Percentiles rank a stretch among this genome's conserved stretches.
These are phyloP conservation scores for Pantherophis guttatus DNA, from an alignment of 2,113 vertebrate species.

Conservation along the genomic window DNA sequence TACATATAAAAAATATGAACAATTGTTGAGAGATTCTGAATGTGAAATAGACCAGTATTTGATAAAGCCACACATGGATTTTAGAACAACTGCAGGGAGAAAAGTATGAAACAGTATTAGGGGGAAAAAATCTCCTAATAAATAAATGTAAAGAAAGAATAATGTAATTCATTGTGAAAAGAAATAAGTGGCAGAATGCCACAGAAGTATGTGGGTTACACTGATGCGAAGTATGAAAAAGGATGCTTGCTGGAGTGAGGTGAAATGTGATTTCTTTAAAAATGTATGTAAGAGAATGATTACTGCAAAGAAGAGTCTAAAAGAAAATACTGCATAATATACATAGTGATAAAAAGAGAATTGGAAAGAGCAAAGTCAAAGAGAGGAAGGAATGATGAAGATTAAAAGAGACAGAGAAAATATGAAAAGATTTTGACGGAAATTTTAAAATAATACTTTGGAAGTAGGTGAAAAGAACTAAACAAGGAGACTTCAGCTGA, in stretches of 20 bases:
- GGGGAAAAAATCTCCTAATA: background rate
- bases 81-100: background rate
- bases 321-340: background rate
- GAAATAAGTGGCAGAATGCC: background rate
- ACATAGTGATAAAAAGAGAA: background rate
- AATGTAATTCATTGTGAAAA: background rate
- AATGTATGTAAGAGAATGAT: background rate
- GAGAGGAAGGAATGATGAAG: background rate
- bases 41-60: background rate
- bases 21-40: background rate
- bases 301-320: background rate
- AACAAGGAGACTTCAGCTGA: background rate
- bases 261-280: background rate
- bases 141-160: background rate
- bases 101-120: background rate
- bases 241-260: background rate
- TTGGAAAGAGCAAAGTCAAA: background rate
- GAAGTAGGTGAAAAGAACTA: background rate
- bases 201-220: background rate
- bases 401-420: background rate
- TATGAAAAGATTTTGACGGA: background rate
- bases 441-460: background rate
- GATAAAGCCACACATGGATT: background rate
- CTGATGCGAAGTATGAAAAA: background rate
- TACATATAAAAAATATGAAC: background rate